Evolutionary conservation across 2,113 vertebrate genomes (phyloP), one percentile per base, ranked within the genome.

Genomic region (Barbus barbus): DNA sequence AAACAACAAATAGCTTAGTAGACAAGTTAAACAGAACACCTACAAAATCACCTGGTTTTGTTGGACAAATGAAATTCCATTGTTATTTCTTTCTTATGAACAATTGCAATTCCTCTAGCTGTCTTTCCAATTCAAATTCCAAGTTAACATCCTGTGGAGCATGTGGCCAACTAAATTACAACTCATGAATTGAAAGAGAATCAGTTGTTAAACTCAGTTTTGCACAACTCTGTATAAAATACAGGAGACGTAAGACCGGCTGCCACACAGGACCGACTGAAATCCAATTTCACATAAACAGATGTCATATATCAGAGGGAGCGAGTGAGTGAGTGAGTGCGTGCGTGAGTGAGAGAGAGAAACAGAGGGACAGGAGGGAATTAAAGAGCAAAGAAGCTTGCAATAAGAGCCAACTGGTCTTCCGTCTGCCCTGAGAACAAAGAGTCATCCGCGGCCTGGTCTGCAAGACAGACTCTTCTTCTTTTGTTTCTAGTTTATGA

Each of bases 281-380:
- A 91, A 90, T 92, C 91, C 90, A 91, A 90, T 92, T 94, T 91
- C 88, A 86, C 86, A 89, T 86, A 86, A 93, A 89, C 93, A 95
- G 94, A 94, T 94, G 94, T 93, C 92, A 93, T 91, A 91, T 89
- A 93, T 93, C 90, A 83, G 85, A 51, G 41, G 51, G 28, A 20
- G 36, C 2, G 38, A 41, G 38, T 9, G 38, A 44, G 41, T 13
- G 41, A 28, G 80, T 22, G 67, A 56, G 67, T 13, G 41, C 20
- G 80, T 22, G 67, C 38, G 67, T 4, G 18, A 46, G 18, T 33
- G 5, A 44, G 56, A 26, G 46, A 24, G 72, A 31, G 8, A 26
- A n/a, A 28, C 2, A 60, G 28, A 58, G 61, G 26, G 46, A 36
- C 28, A 51, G 31, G 41, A 53, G 63, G 63, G 38, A 69, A 41